Conservation (phyloP, 2,113 vertebrate species). For the Neomonachus schauinslandi region DNA sequence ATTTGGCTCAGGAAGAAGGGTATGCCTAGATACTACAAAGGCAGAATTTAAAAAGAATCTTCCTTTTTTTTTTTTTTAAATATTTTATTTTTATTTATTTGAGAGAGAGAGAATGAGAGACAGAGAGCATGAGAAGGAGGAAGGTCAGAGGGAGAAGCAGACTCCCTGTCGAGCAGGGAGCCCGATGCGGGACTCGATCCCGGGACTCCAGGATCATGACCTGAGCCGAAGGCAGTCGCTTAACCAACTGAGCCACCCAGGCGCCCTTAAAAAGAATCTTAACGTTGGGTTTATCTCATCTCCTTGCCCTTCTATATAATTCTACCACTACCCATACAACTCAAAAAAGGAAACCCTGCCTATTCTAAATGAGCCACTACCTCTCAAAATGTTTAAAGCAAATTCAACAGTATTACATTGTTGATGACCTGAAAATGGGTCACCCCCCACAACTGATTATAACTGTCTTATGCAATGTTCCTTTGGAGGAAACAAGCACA, state of each 20-base stretch:
- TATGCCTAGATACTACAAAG: background rate
- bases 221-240: too few relatives aligned
- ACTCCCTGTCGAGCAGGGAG: too few relatives aligned
- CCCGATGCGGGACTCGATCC: too few relatives aligned
- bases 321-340: background rate
- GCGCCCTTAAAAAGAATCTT: background rate
- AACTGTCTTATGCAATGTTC: conserved; percentile 61
- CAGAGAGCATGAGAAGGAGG: too few relatives aligned
- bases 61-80: too few relatives aligned
- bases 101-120: too few relatives aligned
- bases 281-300: background rate
- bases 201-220: too few relatives aligned
- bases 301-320: conserved; percentile 13
- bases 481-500: conserved; percentile 66
- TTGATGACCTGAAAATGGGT: conserved; percentile 64
- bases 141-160: too few relatives aligned
- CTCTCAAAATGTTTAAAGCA: conserved; percentile 61
- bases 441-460: conserved; percentile 56
- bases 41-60: background rate
- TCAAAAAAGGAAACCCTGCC: background rate
- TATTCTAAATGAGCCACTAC: conserved; percentile 37
- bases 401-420: conserved; percentile 55
- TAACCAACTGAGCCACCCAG: too few relatives aligned
- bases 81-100: too few relatives aligned
- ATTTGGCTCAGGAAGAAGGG: background rate